Base-by-base conservation (phyloP, 2,797 vertebrate species). In the Neosalanx taihuensis region DNA sequence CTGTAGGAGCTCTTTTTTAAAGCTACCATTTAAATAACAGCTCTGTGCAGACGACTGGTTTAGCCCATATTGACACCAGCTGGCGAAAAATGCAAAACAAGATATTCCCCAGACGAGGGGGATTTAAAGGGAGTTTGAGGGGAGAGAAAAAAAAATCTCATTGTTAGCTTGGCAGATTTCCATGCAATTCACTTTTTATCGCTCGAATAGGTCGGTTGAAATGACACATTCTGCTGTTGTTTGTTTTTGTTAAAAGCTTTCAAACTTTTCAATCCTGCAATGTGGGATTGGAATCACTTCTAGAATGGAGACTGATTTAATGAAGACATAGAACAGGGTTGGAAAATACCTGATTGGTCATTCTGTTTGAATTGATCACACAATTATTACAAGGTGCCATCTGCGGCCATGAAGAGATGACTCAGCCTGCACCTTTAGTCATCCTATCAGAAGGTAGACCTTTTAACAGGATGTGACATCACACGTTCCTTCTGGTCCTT, bases 11-110 rank as follows among this genome's bases (percentile, higher is more conserved):
- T 20, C 51, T 80, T 73, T 72, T 78, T 75, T 73, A 63, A 76
- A 78, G 72, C 70, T 64, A 65, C 69, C 67, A 76, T 79, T 77
- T 77, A 83, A 85, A 82, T 80, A 67, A 84, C 72, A 77, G 74
- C 77, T 76, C 67, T 73, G 35, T 63, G 76, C 76, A 76, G 73
- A 82, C 69, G 67, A 71, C 71, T 82, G 81, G 71, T 68, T 82
- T 72, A 79, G 67, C 72, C 61, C 29, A 10, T 72, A 81, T 75
- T 81, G 82, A 76, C 73, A 79, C 62, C 61, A 79, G 76, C 67
- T 70, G 67, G 51, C 46, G 69, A 65, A 53, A 72, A 72, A 74
- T 57, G 30, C 59, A 70, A 73, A 78, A 74, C 68, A 76, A 71
- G 74, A 76, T 77, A 79, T 80, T 71, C 76, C 62, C 67, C 61